These are phyloP conservation scores for Drosophila infuscata DNA, from an alignment of 2,888 invertebrate genomes.

Conservation along the genomic window DNA sequence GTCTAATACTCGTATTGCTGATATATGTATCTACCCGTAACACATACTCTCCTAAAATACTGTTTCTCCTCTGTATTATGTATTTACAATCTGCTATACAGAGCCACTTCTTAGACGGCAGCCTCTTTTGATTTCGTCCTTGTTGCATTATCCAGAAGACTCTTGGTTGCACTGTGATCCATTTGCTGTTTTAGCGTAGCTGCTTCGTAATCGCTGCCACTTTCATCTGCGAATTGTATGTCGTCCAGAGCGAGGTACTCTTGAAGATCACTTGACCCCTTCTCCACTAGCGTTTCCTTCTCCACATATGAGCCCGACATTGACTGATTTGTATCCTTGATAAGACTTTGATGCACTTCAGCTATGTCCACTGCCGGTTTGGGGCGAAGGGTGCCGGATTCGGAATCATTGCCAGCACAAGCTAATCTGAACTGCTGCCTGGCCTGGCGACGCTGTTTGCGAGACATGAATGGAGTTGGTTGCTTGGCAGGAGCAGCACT, in stretches of 20 bases:
- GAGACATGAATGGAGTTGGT: slow-evolving; percentile 72
- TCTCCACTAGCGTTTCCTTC: slow-evolving; percentile 89
- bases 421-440: slow-evolving; percentile 67
- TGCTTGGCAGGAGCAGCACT: slow-evolving; percentile 54
- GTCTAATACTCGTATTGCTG: slow-evolving; percentile 54
- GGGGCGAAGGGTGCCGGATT: slow-evolving; percentile 30
- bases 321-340: slow-evolving; percentile 58
- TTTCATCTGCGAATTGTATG: slow-evolving; percentile 90
- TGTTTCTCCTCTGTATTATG: slow-evolving; percentile 21
- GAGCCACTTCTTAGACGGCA: slow-evolving; percentile 46
- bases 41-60: slow-evolving; percentile 47
- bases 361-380: slow-evolving; percentile 50
- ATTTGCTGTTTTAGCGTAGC: slow-evolving; percentile 56
- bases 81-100: slow-evolving; percentile 45
- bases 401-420: slow-evolving; percentile 53
- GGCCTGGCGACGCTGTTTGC: slow-evolving; percentile 73
- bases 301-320: slow-evolving; percentile 85
- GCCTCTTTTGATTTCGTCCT: slow-evolving; percentile 56
- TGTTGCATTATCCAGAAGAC: slow-evolving; percentile 21
- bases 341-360: slow-evolving; percentile 45
- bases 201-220: slow-evolving; percentile 75
- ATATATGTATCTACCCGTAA: slow-evolving; percentile 68
- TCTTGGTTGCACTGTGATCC: slow-evolving; percentile 18
- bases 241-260: slow-evolving; percentile 88
- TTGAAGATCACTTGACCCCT: slow-evolving; percentile 87